These are phyloP conservation scores for Elephas maximus DNA, from an alignment of 2,113 vertebrate species.

Conservation along the genomic window DNA sequence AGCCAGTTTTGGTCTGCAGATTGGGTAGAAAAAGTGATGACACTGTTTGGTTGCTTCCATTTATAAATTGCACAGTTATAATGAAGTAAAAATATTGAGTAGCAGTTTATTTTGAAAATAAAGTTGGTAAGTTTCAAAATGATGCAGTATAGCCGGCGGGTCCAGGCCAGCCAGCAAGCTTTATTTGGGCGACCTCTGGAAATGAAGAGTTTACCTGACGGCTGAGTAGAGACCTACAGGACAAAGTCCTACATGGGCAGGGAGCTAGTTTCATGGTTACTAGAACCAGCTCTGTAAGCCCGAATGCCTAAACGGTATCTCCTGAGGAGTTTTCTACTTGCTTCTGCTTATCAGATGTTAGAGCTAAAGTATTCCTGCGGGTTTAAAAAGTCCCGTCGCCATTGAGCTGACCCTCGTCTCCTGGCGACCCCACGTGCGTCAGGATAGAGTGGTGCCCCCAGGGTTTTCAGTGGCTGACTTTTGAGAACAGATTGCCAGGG, in stretches of 20 bases:
- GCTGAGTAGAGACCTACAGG: slow-evolving; percentile 23
- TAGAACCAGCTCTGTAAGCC: not conserved
- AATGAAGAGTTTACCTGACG: slow-evolving; percentile 55
- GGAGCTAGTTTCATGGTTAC: not conserved
- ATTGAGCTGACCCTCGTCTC: not conserved
- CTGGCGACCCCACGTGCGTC: not conserved
- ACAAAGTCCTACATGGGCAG: slow-evolving; percentile 12
- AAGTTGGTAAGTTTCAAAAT: not conserved
- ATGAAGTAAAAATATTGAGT: slow-evolving; percentile 41
- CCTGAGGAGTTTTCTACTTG: slow-evolving; percentile 19
- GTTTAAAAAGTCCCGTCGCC: not conserved
- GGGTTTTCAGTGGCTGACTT: not conserved
- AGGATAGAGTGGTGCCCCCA: not conserved
- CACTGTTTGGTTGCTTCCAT: not conserved
- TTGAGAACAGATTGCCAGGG: not conserved
- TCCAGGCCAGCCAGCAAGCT: not conserved
- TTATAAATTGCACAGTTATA: slow-evolving; percentile 33
- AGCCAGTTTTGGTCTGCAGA: not conserved
- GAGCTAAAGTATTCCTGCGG: slow-evolving; percentile 10
- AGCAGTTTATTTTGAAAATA: slow-evolving; percentile 48
- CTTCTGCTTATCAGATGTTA: slow-evolving; percentile 2
- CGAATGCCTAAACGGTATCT: not conserved
- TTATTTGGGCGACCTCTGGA: slow-evolving; percentile 15
- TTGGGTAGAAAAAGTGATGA: slow-evolving; percentile 48
- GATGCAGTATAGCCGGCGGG: not conserved